Evolutionary conservation across 2,797 vertebrate species (phyloP).

Genomic region (Sebastes reedi): DNA sequence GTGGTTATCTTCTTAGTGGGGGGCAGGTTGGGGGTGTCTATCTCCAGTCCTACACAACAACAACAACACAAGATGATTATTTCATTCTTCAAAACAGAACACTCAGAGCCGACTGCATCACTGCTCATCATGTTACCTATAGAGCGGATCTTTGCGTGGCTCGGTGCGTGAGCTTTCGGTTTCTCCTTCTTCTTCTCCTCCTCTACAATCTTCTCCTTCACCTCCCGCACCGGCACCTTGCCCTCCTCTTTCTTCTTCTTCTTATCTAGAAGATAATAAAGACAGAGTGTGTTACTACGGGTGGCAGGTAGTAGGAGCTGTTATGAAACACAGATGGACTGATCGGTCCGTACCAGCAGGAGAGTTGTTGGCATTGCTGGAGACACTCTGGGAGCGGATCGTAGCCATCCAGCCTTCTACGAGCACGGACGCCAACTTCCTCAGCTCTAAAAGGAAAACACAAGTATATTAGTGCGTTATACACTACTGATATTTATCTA

Average conservation of each 20-base stretch:
- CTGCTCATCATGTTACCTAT: conserved; percentile 82
- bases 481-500: too few relatives aligned
- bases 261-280: conserved; percentile 78
- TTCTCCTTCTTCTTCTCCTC: conserved; percentile 93
- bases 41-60: conserved; percentile 85
- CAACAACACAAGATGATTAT: background rate
- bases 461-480: background rate
- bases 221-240: conserved; percentile 80
- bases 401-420: conserved; percentile 97
- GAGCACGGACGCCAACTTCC: conserved; percentile 89
- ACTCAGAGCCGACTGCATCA: background rate
- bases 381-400: conserved; percentile 92
- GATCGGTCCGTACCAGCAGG: conserved; percentile 61
- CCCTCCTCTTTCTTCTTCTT: conserved; percentile 91
- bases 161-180: conserved; percentile 93
- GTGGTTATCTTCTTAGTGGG: conserved; percentile 85
- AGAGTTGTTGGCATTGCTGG: conserved; percentile 70
- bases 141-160: conserved; percentile 94
- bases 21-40: conserved; percentile 85
- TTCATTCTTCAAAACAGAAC: too few relatives aligned
- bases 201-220: conserved; percentile 83
- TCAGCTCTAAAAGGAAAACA: conserved; percentile 81
- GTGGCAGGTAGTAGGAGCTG: background rate
- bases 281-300: background rate
- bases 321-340: background rate